These are phyloP conservation scores for Ameiurus melas DNA, from an alignment of 2,113 vertebrate genomes.

Conservation along the genomic window DNA sequence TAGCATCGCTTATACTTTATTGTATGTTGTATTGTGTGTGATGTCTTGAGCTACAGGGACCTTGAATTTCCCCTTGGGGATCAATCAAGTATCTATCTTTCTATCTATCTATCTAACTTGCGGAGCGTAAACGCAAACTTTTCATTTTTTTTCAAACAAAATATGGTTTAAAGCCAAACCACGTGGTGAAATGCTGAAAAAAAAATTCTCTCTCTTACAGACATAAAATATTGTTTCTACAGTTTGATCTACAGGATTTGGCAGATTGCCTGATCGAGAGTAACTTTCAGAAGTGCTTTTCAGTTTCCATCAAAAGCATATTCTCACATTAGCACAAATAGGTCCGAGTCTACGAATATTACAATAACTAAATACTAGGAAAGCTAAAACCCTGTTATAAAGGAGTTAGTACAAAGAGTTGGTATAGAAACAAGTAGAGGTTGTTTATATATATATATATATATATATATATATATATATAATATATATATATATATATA, in stretches of 20 bases:
- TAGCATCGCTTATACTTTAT: too few relatives aligned
- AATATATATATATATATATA: too few relatives aligned
- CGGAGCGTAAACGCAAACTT: too few relatives aligned
- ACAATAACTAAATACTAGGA: not conserved
- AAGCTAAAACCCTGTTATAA: not conserved
- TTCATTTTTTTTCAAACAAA: too few relatives aligned
- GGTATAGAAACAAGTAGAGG: not conserved
- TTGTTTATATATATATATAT: too few relatives aligned
- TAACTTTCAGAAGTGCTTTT: not conserved
- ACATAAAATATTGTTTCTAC: not conserved
- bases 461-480: too few relatives aligned
- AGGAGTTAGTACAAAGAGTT: not conserved
- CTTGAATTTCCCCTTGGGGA: too few relatives aligned
- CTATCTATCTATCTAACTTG: too few relatives aligned
- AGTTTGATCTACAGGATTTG: not conserved
- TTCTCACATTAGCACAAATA: not conserved
- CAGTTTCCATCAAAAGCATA: not conserved
- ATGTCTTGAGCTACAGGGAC: too few relatives aligned
- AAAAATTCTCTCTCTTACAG: too few relatives aligned
- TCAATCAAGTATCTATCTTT: too few relatives aligned
- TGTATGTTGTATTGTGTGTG: too few relatives aligned
- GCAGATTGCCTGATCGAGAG: not conserved
- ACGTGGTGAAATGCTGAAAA: not conserved
- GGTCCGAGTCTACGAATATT: not conserved
- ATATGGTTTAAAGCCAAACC: not conserved